A percentile compares a stretch with the other conserved stretches of the same genome.
Evolutionary conservation across 1,140 invertebrate genomes (phyloP).

Genomic region (Euura lappo): DNA sequence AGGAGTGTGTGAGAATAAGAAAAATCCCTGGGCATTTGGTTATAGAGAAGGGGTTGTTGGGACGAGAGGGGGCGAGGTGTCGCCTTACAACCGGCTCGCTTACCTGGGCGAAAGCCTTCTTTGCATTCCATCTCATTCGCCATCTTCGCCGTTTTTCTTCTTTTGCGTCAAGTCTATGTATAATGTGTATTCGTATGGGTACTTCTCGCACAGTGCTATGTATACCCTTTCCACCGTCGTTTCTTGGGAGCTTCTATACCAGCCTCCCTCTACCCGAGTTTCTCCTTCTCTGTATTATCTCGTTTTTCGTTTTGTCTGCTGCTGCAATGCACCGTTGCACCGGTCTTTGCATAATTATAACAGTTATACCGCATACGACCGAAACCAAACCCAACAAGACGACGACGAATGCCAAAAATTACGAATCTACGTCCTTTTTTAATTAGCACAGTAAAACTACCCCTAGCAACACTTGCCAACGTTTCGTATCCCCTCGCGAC

Average conservation of each 20-base stretch:
- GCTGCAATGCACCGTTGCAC: constrained; percentile 45
- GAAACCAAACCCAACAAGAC: not conserved
- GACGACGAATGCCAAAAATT: not conserved
- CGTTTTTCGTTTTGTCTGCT: not conserved
- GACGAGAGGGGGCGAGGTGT: constrained; percentile 47
- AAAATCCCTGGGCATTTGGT: not conserved
- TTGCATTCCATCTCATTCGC: constrained; percentile 55
- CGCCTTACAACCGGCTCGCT: constrained; percentile 61
- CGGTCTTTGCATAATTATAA: constrained; percentile 59
- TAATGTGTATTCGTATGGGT: not conserved
- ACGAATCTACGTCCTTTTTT: not conserved
- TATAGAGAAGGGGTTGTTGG: not conserved
- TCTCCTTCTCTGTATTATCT: constrained; percentile 14
- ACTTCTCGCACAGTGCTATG: too few relatives aligned
- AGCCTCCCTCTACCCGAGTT: constrained; percentile 41
- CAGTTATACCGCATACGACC: constrained; percentile 42
- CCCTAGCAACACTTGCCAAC: not conserved
- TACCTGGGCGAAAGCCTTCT: constrained; percentile 56
- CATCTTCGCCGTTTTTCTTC: not conserved
- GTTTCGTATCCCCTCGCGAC: not conserved
- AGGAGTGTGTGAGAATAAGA: not conserved
- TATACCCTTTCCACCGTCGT: constrained; percentile 53
- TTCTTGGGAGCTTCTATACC: constrained; percentile 44
- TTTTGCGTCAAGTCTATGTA: not conserved
- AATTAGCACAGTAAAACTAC: not conserved